Base-by-base conservation (phyloP, 1,140 invertebrate genomes). In the Periplaneta americana region DNA sequence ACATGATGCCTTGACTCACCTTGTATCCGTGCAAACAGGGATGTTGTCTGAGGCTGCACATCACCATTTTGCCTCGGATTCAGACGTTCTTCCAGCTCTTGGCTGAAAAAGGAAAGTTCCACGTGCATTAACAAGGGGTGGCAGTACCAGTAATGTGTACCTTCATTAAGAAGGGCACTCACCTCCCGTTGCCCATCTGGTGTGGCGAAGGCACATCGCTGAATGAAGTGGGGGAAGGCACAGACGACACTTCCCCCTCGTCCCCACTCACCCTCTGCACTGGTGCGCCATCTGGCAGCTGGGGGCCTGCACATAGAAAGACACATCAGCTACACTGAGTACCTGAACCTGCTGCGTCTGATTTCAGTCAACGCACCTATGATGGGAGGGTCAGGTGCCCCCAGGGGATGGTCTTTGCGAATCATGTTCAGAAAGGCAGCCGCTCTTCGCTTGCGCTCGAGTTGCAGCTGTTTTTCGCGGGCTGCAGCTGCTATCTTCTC, bases 381-480 rank as follows among this genome's bases (percentile, higher is more conserved):
- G 18, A 78, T 15, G 2, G 76, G 33, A 36, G 35, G 18, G 11
- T 78, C 34, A 31, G n/a, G n/a, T 17, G 34, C 28, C 9, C n/a
- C 36, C 35, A 78, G n/a, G 3, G 76, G 76, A 78, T 78, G 76
- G 28, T 78, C 76, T 75, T 76, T 57, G 13, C 78, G n/a, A 75
- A 81, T 79, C 82, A 78, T 83, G 57, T 77, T 91, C 0, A 93
- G 86, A 83, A 93, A 93, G 74, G 91, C 90, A 17, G 92, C 89
- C 0, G 92, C 92, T 84, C 91, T 92, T 79, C 91, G 91, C 84
- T 94, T 95, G 9, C 95, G 87, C 85, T 95, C 94, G 34, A 93
- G 85, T 84, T 96, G 94, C 8, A 95, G 84, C 76, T 93, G 93
- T 84, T 92, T 91, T 84, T 95, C 92, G 80, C 90, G 90, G 13